Evolutionary conservation across 2,113 vertebrate species (phyloP), one percentile per base, ranked within the genome.

Genomic region (Synchiropus splendidus): DNA sequence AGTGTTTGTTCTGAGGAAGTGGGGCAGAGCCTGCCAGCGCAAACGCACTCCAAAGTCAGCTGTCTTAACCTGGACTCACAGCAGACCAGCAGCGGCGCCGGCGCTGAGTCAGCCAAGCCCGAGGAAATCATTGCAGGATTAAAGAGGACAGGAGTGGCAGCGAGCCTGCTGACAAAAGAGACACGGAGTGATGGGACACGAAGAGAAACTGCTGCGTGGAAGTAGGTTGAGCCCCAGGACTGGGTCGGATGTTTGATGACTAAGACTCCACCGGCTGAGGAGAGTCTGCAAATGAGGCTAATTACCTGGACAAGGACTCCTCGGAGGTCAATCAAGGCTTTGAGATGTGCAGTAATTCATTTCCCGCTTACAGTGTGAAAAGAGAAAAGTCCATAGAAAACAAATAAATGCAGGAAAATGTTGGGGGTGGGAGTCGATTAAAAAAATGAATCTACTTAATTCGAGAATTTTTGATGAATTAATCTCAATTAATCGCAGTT

Each of bases 111-210:
- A 63, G 51, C 47, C 34, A 15, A 2, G 33, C 36, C 27, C 35
- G 41, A 59, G 8, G 21, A 56, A 58, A 57, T 43, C 49, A 18
- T 31, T 52, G 27, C 31, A 18, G 40, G 37, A 62, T 64, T 59
- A 51, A 32, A 16, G 53, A 36, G 34, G 34, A 43, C 31, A 45
- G 11, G 12, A 41, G 31, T 1, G 39, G 39, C 16, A 4, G 10
- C 30, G 12, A 31, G 14, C 17, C 39, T 38, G 55, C n/a, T n/a
- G 4, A 31, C 21, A 15, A 48, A 12, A 40, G 15, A 33, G 36
- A 12, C 10, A 21, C 21, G 21, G 11, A 37, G 38, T 37, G 16
- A 45, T 14, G 15, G 9, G 11, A 18, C 35, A n/a, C n/a, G 31
- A 42, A 54, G 27, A 16, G 44, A 6, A 3, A 21, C 18, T 17